Base-by-base conservation (phyloP, 2,888 invertebrate species). In the Rhagophthalmus giganteus region DNA sequence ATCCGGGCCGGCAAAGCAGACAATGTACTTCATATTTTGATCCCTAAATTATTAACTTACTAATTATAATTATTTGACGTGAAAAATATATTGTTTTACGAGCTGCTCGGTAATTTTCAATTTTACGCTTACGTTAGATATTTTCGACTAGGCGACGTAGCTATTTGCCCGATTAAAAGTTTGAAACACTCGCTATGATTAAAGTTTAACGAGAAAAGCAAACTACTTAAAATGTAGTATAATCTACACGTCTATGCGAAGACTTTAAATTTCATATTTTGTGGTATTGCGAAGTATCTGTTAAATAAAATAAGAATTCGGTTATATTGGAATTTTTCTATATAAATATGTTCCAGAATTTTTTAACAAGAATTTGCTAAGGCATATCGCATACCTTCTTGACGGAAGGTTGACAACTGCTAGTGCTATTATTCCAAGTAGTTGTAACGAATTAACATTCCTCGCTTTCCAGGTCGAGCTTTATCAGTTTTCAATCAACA, bases 1-100 rank as follows among this genome's bases (percentile, higher is more conserved):
- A 42, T 59, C 62, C 68, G 67, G 66, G 66, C 63, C 61, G 61
- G 56, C 61, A 61, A 66, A 64, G 64, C 63, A 67, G 63, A 66
- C 62, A 54, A 54, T 27, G 31, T 41, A 27, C 27, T 50, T 49
- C 12, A 24, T 35, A 48, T 34, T 40, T 30, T 34, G 33, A 34
- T 25, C 13, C 12, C 25, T 37, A 35, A 20, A 6, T 24, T 16
- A 35, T 11, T 9, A 16, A 13, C 20, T 6, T 26, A n/a, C 26
- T 16, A 13, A 37, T 20, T 37, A 37, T 37, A 7, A 24, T 34
- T 20, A 34, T 34, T 34, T 11, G 11, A 20, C 11, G n/a, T 16
- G 10, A 4, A 34, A 34, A 34, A 24, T 14, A 14, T 15, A 33
- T 8, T 27, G n/a, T 34, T 16, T 34, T 24, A 9, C 16, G 16